Base-by-base conservation (phyloP, 2,797 vertebrate species). In the Tenualosa ilisha region DNA sequence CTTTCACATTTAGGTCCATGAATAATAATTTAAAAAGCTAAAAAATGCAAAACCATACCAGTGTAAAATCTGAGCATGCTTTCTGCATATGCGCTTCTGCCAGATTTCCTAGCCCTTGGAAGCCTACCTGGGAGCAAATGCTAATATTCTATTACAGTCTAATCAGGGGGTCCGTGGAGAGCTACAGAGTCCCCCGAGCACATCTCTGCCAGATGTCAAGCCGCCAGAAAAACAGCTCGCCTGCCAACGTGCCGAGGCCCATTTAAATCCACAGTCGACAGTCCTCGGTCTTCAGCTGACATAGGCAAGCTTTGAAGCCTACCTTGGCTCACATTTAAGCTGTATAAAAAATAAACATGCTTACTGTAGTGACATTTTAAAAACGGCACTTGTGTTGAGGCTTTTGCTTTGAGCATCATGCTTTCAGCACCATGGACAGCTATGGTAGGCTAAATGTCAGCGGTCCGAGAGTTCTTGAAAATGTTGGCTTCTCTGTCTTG, bases 71-170 rank as follows among this genome's bases (percentile, higher is more conserved):
- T 91, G 92, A 92, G 91, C 92, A 91, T 61, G 92, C 91, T 84
- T 89, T 91, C 94, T 92, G 72, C 72, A 37, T 46, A 46, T 40
- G 46, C 37, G 40, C 72, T 46, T 43, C 17, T 46, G 72, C 72
- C 72, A 79, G 72, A 79, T 79, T 91, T 94, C 94, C 92, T 88
- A 89, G 93, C 91, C 94, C 92, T 90, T 92, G 93, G 91, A 91
- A 94, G 93, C 95, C 94, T 96, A 96, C 95, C 96, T 96, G 94
- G 94, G 95, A 96, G 95, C 94, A 96, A 96, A 96, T 96, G 96
- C 95, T 96, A 96, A 96, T 96, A 96, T 96, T 96, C 96, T 96
- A 96, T 96, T 96, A 96, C 94, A 95, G 95, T 92, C 94, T 95
- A 96, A 96, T 96, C 94, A 96, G 94, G 92, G 92, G 93, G 93